Percentiles rank a stretch among this genome's conserved stretches.
These are phyloP conservation scores for Malthinus seriepunctatus DNA, from an alignment of 2,888 invertebrate genomes.

Conservation along the genomic window DNA sequence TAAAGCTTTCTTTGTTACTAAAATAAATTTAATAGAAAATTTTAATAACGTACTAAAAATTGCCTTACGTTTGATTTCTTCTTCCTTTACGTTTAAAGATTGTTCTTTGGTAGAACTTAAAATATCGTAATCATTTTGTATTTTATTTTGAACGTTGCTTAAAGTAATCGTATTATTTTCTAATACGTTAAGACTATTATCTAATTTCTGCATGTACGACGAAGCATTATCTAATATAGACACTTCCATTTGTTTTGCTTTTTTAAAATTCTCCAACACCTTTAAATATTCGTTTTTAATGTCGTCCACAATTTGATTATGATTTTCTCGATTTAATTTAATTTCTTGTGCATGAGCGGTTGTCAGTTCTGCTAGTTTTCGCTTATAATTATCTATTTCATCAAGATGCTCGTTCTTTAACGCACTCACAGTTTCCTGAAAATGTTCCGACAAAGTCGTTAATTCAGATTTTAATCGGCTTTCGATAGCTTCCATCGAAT, in stretches of 20 bases:
- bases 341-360: constrained; percentile 47
- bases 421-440: constrained; percentile 56
- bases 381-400: constrained; percentile 45
- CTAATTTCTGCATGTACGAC: constrained; percentile 58
- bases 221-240: constrained; percentile 57
- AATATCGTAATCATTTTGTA: constrained; percentile 55
- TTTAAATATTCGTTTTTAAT: constrained; percentile 58
- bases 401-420: constrained; percentile 41
- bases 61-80: constrained; percentile 58
- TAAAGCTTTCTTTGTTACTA: constrained; percentile 61
- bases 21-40: neutral
- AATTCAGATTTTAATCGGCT: constrained; percentile 64
- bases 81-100: constrained; percentile 59
- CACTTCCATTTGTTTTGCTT: constrained; percentile 60
- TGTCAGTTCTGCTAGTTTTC: constrained; percentile 45
- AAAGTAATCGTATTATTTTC: constrained; percentile 57
- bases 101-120: constrained; percentile 56
- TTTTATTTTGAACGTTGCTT: constrained; percentile 56
- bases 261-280: constrained; percentile 63
- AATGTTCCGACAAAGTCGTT: constrained; percentile 57
- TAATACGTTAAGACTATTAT: constrained; percentile 56
- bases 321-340: constrained; percentile 59
- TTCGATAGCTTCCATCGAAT: constrained; percentile 61
- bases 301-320: constrained; percentile 57
- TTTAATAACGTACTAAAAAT: neutral